Evolutionary conservation across 2,888 invertebrate species (phyloP).

Genomic region (Steinernema carpocapsae): DNA sequence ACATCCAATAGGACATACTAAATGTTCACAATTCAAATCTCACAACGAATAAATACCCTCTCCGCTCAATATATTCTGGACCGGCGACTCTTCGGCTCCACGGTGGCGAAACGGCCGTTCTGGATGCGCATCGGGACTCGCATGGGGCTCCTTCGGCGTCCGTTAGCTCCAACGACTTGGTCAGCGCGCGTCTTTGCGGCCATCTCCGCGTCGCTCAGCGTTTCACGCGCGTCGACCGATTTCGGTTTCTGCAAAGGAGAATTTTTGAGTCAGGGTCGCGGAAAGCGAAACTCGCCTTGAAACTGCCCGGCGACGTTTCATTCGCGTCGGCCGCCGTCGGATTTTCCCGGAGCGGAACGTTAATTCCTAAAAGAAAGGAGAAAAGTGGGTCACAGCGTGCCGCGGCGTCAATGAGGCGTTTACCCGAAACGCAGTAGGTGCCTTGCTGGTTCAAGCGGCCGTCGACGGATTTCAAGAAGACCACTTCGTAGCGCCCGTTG

Average conservation of each 20-base stretch:
- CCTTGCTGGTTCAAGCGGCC: constrained; percentile 39
- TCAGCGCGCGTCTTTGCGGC: neutral
- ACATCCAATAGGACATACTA: constrained; percentile 33
- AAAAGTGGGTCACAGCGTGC: constrained; percentile 28
- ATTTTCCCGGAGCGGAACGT: constrained; percentile 28
- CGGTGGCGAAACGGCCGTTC: constrained; percentile 23
- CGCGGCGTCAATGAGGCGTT: constrained; percentile 31
- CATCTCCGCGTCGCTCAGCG: constrained; percentile 31
- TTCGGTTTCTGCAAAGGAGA: constrained; percentile 18
- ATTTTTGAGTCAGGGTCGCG: neutral
- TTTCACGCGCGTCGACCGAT: constrained; percentile 5
- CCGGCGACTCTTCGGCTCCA: constrained; percentile 28
- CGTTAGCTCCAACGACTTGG: constrained; percentile 19
- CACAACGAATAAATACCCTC: neutral
- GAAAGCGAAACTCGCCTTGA: constrained; percentile 33
- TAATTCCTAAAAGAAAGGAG: constrained; percentile 5
- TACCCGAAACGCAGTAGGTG: constrained; percentile 41
- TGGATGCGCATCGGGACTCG: neutral
- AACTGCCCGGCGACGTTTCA: constrained; percentile 28
- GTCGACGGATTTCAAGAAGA: constrained; percentile 37
- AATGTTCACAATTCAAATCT: neutral
- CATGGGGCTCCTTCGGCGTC: constrained; percentile 7
- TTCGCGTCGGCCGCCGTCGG: constrained; percentile 15
- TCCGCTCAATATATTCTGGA: constrained; percentile 15
- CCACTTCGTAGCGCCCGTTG: constrained; percentile 40